Base-by-base conservation (phyloP, 1,140 invertebrate genomes). In the Choristoneura fumiferana region DNA sequence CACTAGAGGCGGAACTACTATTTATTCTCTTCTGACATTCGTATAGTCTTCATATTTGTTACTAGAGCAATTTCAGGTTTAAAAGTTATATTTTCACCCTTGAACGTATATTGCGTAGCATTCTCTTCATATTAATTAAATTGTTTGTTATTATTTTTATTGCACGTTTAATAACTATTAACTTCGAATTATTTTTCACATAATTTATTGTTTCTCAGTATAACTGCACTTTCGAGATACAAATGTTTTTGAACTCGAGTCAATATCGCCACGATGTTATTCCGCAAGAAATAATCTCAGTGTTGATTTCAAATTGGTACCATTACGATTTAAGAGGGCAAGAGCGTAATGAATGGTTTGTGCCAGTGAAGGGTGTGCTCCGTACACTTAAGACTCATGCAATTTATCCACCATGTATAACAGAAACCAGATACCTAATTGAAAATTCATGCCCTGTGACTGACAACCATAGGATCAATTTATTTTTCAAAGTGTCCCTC, bases 261-360 rank as follows among this genome's bases (percentile, higher is more conserved):
- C 43, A 49, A 49, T 49, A 33, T 6, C 43, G 22, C 22, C 43
- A 22, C 43, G 43, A 49, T 49, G 43, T 49, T 49, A 49, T 49
- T 49, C 43, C 43, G 43, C 43, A 49, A 49, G 43, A 49, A 54
- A 54, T 54, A 35, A 54, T 36, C 29, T 36, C 14, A 54, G 52
- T 54, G 52, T 54, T 34, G 52, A 54, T 54, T 54, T 54, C 34
- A 54, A 54, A 54, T 54, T 54, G 22, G 52, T 34, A 54, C 52
- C 34, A 54, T 54, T 36, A 54, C 34, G 17, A 54, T 35, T 33
- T 33, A 36, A 36, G 52, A 49, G 13, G 13, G 34, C 52, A 36
- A 36, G 52, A 49, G 13, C 34, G 34, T 54, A 54, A 54, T 54
- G 52, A 54, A 54, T 54, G 52, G 52, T 36, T 54, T 54, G 33